Evolutionary conservation across 2,113 vertebrate genomes (phyloP), one percentile per base, ranked within the genome.

Genomic region (Chrysemys picta): DNA sequence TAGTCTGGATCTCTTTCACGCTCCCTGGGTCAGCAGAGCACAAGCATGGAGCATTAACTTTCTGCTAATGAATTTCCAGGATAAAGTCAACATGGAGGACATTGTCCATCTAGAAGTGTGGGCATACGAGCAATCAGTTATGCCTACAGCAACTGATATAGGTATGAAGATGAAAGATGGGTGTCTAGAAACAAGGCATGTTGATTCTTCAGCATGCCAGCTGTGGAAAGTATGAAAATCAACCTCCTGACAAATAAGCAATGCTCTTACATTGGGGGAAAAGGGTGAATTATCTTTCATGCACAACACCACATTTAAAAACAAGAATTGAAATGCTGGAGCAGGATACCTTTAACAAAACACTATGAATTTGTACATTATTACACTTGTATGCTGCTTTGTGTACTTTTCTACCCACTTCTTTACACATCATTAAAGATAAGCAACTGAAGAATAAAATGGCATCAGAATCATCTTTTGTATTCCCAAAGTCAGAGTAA

Each of bases 31-130:
- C 89, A 91, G 80, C 89, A 79, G 42, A 90, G 78, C 90, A 93
- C 69, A 54, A 94, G 62, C 81, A 89, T 86, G 79, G 57, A 94
- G 89, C 87, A 95, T 86, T 72, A 92, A 21, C 72, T 35, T 80
- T 80, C 29, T 52, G 35, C 8, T 80, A 80, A n/a, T 29, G 4
- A 80, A 31, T 12, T 6, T 29, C 80, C 38, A 57, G 35, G 53
- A 52, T 27, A 31, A 10, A 0, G 17, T 3, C 69, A 87, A 3
- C n/a, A 49, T 0, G 2, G 7, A 52, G 13, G 31, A 49, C 17
- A 12, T 3, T 91, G 52, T 50, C 50, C 13, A 50, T 50, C 50
- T 50, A 50, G 50, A 50, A 50, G 50, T 50, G 50, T 50, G 50
- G 4, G 50, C 50, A 50, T 50, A 50, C 14, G 50, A 50, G 12